Evolutionary conservation across 30 jellyfish, hydroid and myxozoan species (phyloP), one percentile per base, ranked within the genome.

Genomic region (Pseudorhiza aurosa): DNA sequence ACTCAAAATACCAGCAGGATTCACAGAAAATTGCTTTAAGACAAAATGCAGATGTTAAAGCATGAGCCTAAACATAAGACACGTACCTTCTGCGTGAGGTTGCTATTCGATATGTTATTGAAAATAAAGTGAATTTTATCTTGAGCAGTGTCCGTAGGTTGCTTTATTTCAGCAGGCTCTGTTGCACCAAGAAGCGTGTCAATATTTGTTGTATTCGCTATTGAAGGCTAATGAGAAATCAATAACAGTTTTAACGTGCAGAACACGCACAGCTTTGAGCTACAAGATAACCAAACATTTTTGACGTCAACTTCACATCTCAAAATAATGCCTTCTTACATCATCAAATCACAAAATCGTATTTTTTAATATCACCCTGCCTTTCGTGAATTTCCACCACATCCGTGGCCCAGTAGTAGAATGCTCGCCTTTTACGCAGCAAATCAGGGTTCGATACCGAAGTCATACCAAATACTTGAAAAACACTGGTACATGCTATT

Each of bases 111-210:
- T 2, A 93, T 93, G 87, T 93, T 93, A 87, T 93, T 93, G 85
- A 93, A 93, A 27, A 93, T 93, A 58, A 93, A 93, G 71, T 93
- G 96, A 33, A 93, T 94, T 75, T 93, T 93, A 75, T 93, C 99
- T 82, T 93, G 99, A 4, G 80, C 75, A 14, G 83, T 32, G 35
- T 84, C 97, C 5, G 87, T 47, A 26, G 99, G 99, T 70, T 87
- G 96, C 19, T 73, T 56, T 50, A 93, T 93, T 49, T 79, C 99
- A 2, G 96, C 95, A 15, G 89, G 96, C 47, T 93, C 97, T 18
- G 97, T 93, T 17, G 99, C 99, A 4, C 95, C 99, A 51, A 93
- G 96, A 1, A 93, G 89, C 14, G 99, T 93, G 44, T 93, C 99
- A 40, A 93, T 93, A 65, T 93, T 93, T 28, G 99, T 93, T 64